Evolutionary conservation across 2,888 invertebrate species (phyloP).

Genomic region (Cybosia mesomella): DNA sequence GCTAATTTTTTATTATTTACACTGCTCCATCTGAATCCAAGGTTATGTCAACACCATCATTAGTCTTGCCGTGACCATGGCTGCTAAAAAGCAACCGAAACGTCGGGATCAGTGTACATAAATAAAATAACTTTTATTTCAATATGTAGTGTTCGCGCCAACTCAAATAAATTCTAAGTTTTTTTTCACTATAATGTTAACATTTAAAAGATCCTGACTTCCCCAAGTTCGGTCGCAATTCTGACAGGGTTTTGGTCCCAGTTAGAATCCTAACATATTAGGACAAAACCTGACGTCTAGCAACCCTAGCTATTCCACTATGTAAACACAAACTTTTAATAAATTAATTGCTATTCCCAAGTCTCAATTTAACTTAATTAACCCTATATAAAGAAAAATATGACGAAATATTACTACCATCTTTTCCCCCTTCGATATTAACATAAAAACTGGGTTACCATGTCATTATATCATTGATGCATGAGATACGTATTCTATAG

Average conservation of each 20-base stretch:
- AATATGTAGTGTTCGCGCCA: too few relatives aligned
- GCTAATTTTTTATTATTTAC: too few relatives aligned
- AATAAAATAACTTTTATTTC: too few relatives aligned
- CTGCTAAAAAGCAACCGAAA: too few relatives aligned
- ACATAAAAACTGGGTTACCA: constrained; percentile 42
- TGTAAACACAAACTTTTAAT: background rate
- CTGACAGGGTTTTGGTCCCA: background rate
- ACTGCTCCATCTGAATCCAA: too few relatives aligned
- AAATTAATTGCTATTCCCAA: background rate
- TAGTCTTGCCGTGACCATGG: too few relatives aligned
- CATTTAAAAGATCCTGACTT: background rate
- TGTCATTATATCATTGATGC: constrained; percentile 42
- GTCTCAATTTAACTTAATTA: background rate
- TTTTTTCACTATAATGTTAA: too few relatives aligned
- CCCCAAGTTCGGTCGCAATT: background rate
- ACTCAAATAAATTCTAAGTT: too few relatives aligned
- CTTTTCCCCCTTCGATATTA: background rate
- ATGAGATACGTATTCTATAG: constrained; percentile 29
- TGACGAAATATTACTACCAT: constrained; percentile 4
- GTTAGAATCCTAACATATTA: background rate
- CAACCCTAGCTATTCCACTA: background rate
- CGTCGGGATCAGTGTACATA: too few relatives aligned
- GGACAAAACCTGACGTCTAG: background rate
- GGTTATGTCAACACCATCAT: too few relatives aligned
- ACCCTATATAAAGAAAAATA: background rate